A percentile compares a stretch with the other conserved stretches of the same genome.
Evolutionary conservation across 2,797 vertebrate genomes (phyloP).

Genomic region (Propithecus perrieri): DNA sequence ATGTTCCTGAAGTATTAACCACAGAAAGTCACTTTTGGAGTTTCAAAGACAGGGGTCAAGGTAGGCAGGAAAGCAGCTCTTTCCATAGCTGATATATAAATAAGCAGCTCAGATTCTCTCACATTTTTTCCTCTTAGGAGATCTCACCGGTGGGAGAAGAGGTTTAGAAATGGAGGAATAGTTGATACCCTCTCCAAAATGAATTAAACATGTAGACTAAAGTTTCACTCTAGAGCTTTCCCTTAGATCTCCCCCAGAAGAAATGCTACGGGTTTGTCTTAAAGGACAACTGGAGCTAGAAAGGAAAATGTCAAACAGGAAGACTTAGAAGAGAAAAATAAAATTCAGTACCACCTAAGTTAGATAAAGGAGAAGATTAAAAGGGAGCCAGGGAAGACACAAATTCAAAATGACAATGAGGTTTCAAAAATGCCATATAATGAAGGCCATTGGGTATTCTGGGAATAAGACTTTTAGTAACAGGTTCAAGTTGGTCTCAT

Average conservation of each 20-base stretch:
- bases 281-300: not conserved
- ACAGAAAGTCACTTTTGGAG: not conserved
- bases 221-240: not conserved
- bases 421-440: not conserved
- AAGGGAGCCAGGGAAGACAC: not conserved
- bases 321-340: not conserved
- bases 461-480: not conserved
- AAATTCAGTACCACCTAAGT: not conserved
- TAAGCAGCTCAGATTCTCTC: not conserved
- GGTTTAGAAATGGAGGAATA: not conserved
- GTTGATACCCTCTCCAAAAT: not conserved
- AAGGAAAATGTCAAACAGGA: not conserved
- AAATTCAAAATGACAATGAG: not conserved
- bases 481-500: not conserved
- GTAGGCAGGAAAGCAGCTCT: not conserved
- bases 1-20: slow-evolving; percentile 47
- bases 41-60: slow-evolving; percentile 53
- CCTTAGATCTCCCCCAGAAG: not conserved
- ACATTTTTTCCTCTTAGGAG: not conserved
- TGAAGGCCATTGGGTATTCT: not conserved
- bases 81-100: not conserved
- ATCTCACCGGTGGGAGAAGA: not conserved
- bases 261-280: not conserved
- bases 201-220: not conserved
- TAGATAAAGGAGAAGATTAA: not conserved